phyloP scores from a whole-genome alignment of 2,113 vertebrate genomes.

The Terrapene triunguis region DNA sequence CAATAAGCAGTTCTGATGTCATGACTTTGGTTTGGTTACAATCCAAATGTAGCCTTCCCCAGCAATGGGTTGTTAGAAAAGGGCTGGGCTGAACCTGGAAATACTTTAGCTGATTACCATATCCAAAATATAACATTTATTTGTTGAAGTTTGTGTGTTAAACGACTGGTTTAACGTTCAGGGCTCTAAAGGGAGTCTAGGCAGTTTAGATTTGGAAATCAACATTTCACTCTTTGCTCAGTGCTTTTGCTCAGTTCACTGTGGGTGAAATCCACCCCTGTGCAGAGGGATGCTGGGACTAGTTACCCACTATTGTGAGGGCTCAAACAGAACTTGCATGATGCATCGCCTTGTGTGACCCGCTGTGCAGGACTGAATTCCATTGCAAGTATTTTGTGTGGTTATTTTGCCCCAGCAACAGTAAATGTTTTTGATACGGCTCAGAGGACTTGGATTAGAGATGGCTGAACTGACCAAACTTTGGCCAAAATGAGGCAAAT shows the following conservation, averaged over 20 bases:
- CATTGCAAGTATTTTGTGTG: background rate
- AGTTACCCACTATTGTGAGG: background rate
- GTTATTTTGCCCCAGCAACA: background rate
- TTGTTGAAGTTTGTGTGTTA: background rate
- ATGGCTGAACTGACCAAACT: background rate
- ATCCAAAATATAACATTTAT: constrained; percentile 54
- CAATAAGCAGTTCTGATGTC: background rate
- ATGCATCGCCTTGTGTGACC: background rate
- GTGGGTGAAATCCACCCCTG: background rate
- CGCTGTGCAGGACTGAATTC: background rate
- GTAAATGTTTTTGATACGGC: background rate
- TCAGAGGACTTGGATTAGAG: background rate
- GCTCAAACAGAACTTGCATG: background rate
- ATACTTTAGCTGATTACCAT: constrained; percentile 8
- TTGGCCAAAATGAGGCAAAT: background rate
- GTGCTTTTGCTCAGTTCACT: background rate
- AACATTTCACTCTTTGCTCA: background rate
- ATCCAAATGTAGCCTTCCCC: constrained; percentile 54
- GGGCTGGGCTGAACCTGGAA: background rate
- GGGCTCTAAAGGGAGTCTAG: background rate
- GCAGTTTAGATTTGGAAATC: background rate
- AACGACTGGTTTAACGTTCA: background rate
- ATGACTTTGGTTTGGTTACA: constrained; percentile 40
- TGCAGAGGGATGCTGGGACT: background rate
- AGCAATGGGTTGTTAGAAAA: constrained; percentile 44